Percentiles rank a stretch among this genome's conserved stretches.
These are phyloP conservation scores for Acrocera orbiculus DNA, from an alignment of 2,888 invertebrate species.

Conservation along the genomic window DNA sequence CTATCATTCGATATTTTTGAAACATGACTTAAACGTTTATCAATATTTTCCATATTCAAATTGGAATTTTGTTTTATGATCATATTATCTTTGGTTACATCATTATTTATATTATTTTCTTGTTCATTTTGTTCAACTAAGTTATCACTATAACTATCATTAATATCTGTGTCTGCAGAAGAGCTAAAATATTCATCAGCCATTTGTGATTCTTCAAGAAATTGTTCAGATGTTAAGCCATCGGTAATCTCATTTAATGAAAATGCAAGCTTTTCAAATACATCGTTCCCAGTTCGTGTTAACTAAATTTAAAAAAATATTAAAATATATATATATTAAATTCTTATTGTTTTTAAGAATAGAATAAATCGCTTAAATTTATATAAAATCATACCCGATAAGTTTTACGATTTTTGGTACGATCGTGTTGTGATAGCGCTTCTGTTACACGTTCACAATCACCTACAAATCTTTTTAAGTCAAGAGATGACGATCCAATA, in stretches of 20 bases:
- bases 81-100: too few species aligned
- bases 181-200: constrained; percentile 49
- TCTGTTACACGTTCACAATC: constrained; percentile 29
- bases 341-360: too few species aligned
- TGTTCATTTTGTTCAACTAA: too few species aligned
- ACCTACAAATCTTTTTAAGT: constrained; percentile 27
- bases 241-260: constrained; percentile 13
- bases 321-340: too few species aligned
- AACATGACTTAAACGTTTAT: constrained; percentile 29
- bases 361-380: constrained; percentile 23
- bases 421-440: constrained; percentile 25
- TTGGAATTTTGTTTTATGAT: too few species aligned
- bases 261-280: constrained; percentile 14
- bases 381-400: too few species aligned
- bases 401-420: constrained; percentile 29
- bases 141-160: constrained; percentile 38
- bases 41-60: too few species aligned
- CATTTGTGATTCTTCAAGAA: constrained; percentile 35
- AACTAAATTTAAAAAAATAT: too few species aligned
- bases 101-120: too few species aligned
- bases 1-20: constrained; percentile 31
- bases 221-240: constrained; percentile 21
- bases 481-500: constrained; percentile 11
- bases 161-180: constrained; percentile 29
- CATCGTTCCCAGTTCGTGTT: constrained; percentile 14